Evolutionary conservation across 2,888 invertebrate genomes (phyloP).

Genomic region (Lamellibrachia satsuma): DNA sequence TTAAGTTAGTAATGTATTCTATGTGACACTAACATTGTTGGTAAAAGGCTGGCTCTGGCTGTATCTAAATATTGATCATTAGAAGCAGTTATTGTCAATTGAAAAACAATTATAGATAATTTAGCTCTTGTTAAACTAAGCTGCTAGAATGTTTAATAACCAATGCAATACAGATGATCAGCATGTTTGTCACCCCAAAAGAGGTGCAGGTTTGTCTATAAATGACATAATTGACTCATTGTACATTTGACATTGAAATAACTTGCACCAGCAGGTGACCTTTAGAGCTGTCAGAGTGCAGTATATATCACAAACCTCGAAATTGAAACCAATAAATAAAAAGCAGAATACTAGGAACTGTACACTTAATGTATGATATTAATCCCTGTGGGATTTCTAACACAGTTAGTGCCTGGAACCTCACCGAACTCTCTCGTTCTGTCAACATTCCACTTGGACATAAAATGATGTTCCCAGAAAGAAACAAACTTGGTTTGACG

Average conservation of each 20-base stretch:
- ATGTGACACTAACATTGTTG: too few relatives aligned
- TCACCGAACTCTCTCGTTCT: background rate
- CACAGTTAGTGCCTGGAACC: background rate
- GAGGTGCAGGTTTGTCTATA: background rate
- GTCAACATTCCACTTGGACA: background rate
- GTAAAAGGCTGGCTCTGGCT: too few relatives aligned
- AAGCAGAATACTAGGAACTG: background rate
- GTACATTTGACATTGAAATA: background rate
- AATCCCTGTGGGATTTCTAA: background rate
- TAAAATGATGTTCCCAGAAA: constrained; percentile 8
- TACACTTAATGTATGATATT: background rate
- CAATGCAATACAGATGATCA: background rate
- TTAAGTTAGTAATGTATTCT: too few relatives aligned
- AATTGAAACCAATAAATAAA: background rate
- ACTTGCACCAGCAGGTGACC: background rate
- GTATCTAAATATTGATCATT: too few relatives aligned
- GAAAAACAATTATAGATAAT: too few relatives aligned
- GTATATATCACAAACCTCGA: background rate
- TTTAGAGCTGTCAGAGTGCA: background rate
- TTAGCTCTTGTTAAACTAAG: background rate
- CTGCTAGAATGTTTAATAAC: background rate
- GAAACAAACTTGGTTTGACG: background rate
- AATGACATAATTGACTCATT: background rate
- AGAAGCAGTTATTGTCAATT: too few relatives aligned
- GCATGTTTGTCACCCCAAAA: background rate